Percentiles rank a stretch among this genome's conserved stretches.
Conservation (phyloP, 2,113 vertebrate species). For the Rhabdomys dilectus region DNA sequence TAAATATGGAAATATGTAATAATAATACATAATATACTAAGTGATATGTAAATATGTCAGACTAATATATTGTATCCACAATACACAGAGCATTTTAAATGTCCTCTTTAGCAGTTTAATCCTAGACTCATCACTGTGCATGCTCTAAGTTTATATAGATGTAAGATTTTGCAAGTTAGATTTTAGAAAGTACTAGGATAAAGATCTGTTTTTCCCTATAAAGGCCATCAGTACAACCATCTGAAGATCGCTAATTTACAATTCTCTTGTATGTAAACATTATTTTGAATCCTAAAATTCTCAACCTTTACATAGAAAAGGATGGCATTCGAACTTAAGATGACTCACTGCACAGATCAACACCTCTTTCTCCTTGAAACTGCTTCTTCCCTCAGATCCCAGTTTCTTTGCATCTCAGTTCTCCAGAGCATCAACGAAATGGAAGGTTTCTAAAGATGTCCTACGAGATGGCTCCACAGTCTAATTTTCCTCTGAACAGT, state of each 20-base stretch:
- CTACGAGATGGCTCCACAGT: accelerated
- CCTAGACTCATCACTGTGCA: not conserved
- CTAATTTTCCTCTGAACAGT: not conserved
- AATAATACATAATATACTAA: not conserved
- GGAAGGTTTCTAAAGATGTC: not conserved
- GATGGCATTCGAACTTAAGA: not conserved
- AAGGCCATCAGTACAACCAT: not conserved
- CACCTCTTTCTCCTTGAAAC: not conserved
- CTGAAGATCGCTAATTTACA: not conserved
- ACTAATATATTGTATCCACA: not conserved
- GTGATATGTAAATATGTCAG: not conserved
- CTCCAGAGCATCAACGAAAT: not conserved
- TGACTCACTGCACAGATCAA: not conserved
- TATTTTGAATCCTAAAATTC: not conserved
- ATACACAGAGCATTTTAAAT: not conserved
- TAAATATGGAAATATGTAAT: not conserved
- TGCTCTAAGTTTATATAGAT: not conserved
- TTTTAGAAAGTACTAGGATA: not conserved
- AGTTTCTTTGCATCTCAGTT: not conserved
- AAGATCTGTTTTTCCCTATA: not conserved
- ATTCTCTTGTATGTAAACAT: not conserved
- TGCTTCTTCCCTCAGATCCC: not conserved
- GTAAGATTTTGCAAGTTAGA: not conserved
- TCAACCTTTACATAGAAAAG: not conserved
- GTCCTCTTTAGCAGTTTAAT: not conserved